Conservation (phyloP, 2,888 invertebrate genomes). For the Macrosoma leucophasiata region DNA sequence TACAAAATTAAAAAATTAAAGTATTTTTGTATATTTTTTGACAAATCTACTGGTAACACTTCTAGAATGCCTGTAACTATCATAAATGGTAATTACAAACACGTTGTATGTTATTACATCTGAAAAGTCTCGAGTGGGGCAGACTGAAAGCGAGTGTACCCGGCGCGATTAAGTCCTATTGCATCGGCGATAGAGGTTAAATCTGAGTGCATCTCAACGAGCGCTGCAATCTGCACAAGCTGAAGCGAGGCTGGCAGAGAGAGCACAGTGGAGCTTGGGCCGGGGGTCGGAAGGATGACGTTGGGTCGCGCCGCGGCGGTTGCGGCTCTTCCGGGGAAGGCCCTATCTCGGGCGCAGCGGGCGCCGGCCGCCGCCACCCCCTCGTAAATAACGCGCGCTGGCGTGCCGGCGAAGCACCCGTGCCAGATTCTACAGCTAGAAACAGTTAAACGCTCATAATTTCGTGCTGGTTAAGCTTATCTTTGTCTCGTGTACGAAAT, state of each 20-base stretch:
- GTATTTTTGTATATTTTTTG: no score
- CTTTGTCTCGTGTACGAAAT: slow-evolving; percentile 74
- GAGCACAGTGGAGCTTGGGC: slow-evolving; percentile 28
- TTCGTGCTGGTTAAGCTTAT: slow-evolving; percentile 76
- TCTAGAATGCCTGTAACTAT: no score
- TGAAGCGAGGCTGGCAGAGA: slow-evolving; percentile 39
- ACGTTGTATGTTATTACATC: slow-evolving; percentile 58
- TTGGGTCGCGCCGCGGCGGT: slow-evolving; percentile 40
- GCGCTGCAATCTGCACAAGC: slow-evolving; percentile 63
- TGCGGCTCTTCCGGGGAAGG: slow-evolving; percentile 69
- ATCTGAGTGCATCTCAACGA: slow-evolving; percentile 45
- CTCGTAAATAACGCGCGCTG: slow-evolving; percentile 74
- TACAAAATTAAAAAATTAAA: no score
- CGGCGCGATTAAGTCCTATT: slow-evolving; percentile 45
- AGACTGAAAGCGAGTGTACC: slow-evolving; percentile 41
- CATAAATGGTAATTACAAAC: slow-evolving; percentile 50
- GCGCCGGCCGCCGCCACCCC: slow-evolving; percentile 52
- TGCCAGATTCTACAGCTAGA: slow-evolving; percentile 76
- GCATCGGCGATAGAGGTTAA: slow-evolving; percentile 53
- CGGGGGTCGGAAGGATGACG: slow-evolving; percentile 32
- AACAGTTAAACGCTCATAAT: slow-evolving; percentile 77
- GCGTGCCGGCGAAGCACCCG: slow-evolving; percentile 75
- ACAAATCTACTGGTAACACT: no score
- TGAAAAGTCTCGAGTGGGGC: slow-evolving; percentile 43
- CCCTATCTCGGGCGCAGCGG: slow-evolving; percentile 67